Evolutionary conservation across 1,140 invertebrate genomes (phyloP), one percentile per base, ranked within the genome.

Genomic region (Calliphora vicina): DNA sequence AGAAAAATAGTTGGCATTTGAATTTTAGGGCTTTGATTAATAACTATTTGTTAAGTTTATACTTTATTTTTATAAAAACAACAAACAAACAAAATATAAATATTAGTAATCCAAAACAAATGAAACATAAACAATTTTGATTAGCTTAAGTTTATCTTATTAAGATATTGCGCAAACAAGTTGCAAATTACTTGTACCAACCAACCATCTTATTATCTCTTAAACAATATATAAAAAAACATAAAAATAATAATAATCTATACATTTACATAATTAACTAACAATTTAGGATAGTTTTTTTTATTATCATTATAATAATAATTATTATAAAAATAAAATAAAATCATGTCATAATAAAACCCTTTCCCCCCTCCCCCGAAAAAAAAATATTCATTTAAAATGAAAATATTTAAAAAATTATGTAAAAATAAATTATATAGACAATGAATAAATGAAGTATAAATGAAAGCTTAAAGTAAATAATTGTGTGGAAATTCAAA

Each of bases 31-130:
- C 20, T 67, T 67, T 67, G n/a, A 67, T n/a, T n/a, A n/a, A n/a
- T 67, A 23, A 67, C n/a, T 67, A 67, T 25, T 67, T 67, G 61
- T 67, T 67, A 67, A 67, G 61, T 67, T 67, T 67, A 67, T 25
- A 67, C 12, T 67, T 67, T 67, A 20, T 67, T 67, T 67, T 67
- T 67, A 67, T 67, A 23, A 67, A 6, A 67, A 67, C 1, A 67
- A 23, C n/a, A 67, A 67, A 67, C 61, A 23, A 67, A 23, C 23
- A 23, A 67, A 10, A 67, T 25, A 67, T 20, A 17, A 50, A 25
- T 23, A 23, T 67, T 25, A 67, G 13, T 10, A 67, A 67, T 35
- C 35, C n/a, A 67, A 67, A 67, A 67, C 9, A 67, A 67, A 25
- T 15, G 4, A 57, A 50, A 50, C 12, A 57, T 17, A 57, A 13